phyloP scores from a whole-genome alignment of 2,797 vertebrate species.

The Lutjanus campechanus region DNA sequence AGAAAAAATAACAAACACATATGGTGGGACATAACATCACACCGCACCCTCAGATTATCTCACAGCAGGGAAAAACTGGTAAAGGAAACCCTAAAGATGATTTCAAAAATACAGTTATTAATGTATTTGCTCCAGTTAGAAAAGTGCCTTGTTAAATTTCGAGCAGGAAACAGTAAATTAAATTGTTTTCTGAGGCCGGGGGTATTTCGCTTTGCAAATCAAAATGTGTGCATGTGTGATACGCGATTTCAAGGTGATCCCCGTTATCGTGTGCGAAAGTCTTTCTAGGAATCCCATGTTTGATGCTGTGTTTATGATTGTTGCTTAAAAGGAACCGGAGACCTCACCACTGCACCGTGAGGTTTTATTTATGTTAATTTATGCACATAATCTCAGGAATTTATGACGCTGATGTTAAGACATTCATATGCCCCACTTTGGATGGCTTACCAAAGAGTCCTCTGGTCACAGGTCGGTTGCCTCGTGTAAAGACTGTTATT shows the following conservation, averaged over 20 bases:
- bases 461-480: neutral
- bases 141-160: conserved; percentile 34
- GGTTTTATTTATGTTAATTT: conserved; percentile 11
- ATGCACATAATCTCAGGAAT: neutral
- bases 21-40: conserved; percentile 69
- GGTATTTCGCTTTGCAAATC: conserved; percentile 47
- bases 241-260: conserved; percentile 47
- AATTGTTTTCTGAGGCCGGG: conserved; percentile 42
- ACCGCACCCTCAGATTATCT: conserved; percentile 63
- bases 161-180: conserved; percentile 32
- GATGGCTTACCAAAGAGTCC: neutral
- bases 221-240: conserved; percentile 40
- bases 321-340: neutral
- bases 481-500: neutral
- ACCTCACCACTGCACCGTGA: neutral
- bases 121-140: conserved; percentile 51
- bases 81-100: conserved; percentile 57
- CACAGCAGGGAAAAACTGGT: conserved; percentile 39
- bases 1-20: conserved; percentile 76
- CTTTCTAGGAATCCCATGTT: conserved; percentile 26
- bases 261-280: neutral
- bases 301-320: neutral
- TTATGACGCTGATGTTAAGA: neutral
- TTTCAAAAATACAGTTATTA: conserved; percentile 55
- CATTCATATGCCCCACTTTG: neutral